Percentiles rank a stretch among this genome's conserved stretches.
Conservation (phyloP, 2,888 invertebrate genomes). For the Ceratothoa steindachneri region DNA sequence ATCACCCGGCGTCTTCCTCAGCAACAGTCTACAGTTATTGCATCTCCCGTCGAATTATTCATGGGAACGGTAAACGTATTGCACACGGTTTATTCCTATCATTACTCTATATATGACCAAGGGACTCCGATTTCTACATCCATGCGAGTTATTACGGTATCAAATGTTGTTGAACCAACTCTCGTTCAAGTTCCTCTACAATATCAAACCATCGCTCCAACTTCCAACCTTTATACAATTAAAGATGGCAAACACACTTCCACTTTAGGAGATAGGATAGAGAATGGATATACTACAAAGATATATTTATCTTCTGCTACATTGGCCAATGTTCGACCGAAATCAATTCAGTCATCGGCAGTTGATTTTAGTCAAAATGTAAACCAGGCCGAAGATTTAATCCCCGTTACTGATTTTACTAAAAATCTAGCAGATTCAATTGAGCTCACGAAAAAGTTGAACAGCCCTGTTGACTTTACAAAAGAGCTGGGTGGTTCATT, state of each 20-base stretch:
- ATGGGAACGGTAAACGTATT: slow-evolving; percentile 47
- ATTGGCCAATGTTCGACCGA: slow-evolving; percentile 42
- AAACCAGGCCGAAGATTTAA: too few relatives aligned
- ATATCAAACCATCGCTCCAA: slow-evolving; percentile 28
- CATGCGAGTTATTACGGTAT: slow-evolving; percentile 49
- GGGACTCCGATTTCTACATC: slow-evolving; percentile 46
- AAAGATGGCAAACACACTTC: slow-evolving; percentile 40
- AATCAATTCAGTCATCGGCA: too few relatives aligned
- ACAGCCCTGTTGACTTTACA: too few relatives aligned
- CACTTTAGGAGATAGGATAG: slow-evolving; percentile 48
- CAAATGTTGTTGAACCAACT: slow-evolving; percentile 49
- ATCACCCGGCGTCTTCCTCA: slow-evolving; percentile 49
- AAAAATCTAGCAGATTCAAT: too few relatives aligned
- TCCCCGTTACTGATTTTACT: too few relatives aligned
- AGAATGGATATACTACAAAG: slow-evolving; percentile 48
- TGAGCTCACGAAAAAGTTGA: too few relatives aligned
- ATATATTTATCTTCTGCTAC: slow-evolving; percentile 49
- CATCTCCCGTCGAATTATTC: slow-evolving; percentile 21
- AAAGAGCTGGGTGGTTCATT: too few relatives aligned
- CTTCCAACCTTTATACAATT: slow-evolving; percentile 48
- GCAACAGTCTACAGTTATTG: slow-evolving; percentile 45
- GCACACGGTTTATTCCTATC: slow-evolving; percentile 50
- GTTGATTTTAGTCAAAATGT: too few relatives aligned
- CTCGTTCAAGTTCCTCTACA: slow-evolving; percentile 46
- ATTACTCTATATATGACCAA: slow-evolving; percentile 49